Conservation (phyloP, 1,140 invertebrate species). For the Lucilia sericata region DNA sequence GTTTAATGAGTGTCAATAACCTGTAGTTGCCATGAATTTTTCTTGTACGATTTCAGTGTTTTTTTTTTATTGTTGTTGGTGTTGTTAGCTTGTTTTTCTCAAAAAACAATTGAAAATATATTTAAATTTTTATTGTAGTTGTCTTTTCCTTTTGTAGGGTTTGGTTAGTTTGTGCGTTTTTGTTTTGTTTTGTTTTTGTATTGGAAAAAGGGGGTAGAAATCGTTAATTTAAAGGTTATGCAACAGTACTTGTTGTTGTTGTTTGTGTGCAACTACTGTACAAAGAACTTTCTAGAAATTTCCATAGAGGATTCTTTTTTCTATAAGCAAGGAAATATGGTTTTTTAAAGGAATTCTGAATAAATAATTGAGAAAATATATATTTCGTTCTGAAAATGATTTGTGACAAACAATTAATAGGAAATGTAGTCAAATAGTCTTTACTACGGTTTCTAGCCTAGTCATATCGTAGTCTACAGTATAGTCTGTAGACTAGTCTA, state of each 20-base stretch:
- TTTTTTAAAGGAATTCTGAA: no score
- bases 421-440: no score
- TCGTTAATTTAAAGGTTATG: not conserved
- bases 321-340: no score
- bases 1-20: constrained; percentile 38
- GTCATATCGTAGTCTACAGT: no score
- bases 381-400: no score
- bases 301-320: not conserved
- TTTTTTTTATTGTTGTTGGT: not conserved
- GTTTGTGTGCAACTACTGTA: not conserved
- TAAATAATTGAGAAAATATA: no score
- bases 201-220: not conserved
- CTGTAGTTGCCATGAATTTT: constrained; percentile 40
- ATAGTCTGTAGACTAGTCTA: no score
- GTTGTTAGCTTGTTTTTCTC: not conserved
- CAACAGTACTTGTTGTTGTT: not conserved
- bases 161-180: not conserved
- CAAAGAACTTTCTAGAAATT: not conserved
- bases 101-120: not conserved
- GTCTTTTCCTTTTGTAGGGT: not conserved
- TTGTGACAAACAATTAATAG: no score
- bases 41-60: constrained; percentile 25
- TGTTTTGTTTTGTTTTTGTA: not conserved
- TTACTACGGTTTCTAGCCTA: no score
- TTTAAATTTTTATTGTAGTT: not conserved